Evolutionary conservation across 2,113 vertebrate species (phyloP), one percentile per base, ranked within the genome.

Genomic region (Gadus chalcogrammus): DNA sequence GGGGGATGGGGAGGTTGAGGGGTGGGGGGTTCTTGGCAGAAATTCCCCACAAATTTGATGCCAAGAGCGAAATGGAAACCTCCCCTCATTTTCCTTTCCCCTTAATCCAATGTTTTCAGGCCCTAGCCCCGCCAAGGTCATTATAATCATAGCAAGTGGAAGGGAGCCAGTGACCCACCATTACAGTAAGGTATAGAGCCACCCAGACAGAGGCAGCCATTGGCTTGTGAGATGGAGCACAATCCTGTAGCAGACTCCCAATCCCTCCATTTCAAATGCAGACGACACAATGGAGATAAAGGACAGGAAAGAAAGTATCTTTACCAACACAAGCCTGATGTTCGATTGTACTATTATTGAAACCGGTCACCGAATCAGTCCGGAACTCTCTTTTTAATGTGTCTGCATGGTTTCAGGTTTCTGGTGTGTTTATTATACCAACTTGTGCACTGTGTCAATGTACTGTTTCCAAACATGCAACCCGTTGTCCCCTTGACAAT

Each of bases 61-160:
- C 90, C 91, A 93, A 91, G 88, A 89, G 84, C 38, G 85, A 92
- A 92, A 93, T 93, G 91, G 91, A 93, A 92, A 93, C 89, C 89
- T 82, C 88, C 88, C 90, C 88, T 88, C 84, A 88, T 91, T 92
- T 92, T 91, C 88, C 87, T 88, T 91, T 91, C 83, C 90, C 87
- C 88, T 88, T 91, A 91, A 91, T 91, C 91, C 91, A 92, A 90
- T 91, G 90, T 91, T 93, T 92, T 91, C 84, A 87, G 87, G 90
- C 88, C 90, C 89, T 79, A 79, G 88, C 79, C 89, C 83, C 83
- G 87, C 88, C 91, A 92, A 93, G 90, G 91, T 92, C 89, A 88
- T 92, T 91, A 92, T 91, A 92, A 92, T 91, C 90, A 92, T 89
- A 90, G 87, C 86, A 82, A 87, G 90, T 92, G 90, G 88, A 92